phyloP scores from a whole-genome alignment of 1,140 invertebrate genomes.

The Listronotus bonariensis region DNA sequence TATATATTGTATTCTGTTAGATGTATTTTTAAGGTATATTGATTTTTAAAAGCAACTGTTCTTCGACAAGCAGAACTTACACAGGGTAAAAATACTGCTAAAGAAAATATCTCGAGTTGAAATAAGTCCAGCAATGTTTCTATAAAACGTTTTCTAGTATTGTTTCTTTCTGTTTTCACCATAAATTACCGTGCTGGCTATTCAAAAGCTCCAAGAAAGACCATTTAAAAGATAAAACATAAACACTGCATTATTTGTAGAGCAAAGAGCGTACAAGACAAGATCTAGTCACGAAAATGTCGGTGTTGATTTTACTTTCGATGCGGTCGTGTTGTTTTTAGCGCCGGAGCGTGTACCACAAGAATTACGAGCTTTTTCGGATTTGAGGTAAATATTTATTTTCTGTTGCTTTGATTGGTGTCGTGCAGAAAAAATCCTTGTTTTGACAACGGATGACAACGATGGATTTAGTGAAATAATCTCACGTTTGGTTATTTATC shows the following conservation, averaged over 20 bases:
- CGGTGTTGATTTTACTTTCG: constrained; percentile 33
- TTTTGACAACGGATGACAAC: neutral
- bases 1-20: no score
- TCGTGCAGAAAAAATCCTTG: constrained; percentile 1
- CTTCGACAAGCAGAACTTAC: no score
- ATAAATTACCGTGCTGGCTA: constrained; percentile 23
- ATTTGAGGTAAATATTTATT: constrained; percentile 25
- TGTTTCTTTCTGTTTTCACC: neutral
- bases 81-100: no score
- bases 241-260: constrained; percentile 31
- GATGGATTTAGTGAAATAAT: neutral
- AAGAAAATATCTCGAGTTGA: no score
- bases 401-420: neutral
- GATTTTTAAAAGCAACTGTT: no score
- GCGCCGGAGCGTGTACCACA: constrained; percentile 20
- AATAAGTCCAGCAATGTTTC: no score
- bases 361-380: constrained; percentile 16
- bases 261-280: constrained; percentile 29
- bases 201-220: constrained; percentile 20
- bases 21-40: no score
- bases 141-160: no score
- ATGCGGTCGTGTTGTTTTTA: constrained; percentile 29
- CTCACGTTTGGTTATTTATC: neutral
- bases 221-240: constrained; percentile 30
- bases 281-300: constrained; percentile 31